Evolutionary conservation across 2,113 vertebrate genomes (phyloP), one percentile per base, ranked within the genome.

Genomic region (Eidolon helvum): DNA sequence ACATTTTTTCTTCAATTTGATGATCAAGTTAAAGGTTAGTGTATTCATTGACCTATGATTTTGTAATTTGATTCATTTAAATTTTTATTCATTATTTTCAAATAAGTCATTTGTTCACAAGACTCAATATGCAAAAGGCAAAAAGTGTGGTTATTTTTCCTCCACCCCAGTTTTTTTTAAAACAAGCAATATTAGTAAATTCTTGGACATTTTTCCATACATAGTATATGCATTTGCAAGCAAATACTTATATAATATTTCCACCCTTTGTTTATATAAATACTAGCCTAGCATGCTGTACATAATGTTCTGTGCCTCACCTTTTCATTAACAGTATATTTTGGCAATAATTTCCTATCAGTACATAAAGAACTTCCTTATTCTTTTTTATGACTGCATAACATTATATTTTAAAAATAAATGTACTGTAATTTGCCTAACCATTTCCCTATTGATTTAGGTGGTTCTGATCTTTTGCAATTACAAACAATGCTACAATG

Each of bases 81-180:
- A 35, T 50, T 91, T 92, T 24, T 92, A 22, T 71, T 72, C 8
- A 61, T 66, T 75, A 61, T 88, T 97, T 94, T 83, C 26, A 82
- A 75, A 48, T 86, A 87, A 65, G 7, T 40, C 79, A 74, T 75
- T 57, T 50, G 18, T 61, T 93, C 45, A 45, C 79, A 50, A 45
- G 30, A 4, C 45, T 84, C 3, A 40, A 45, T 53, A 92, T 68
- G 65, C 19, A 75, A 85, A 79, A 50, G 28, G 21, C 63, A 53
- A 78, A 61, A 45, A 84, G 83, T 48, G 4, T 83, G 18, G 12
- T 84, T 35, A 88, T 88, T 55, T 53, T 63, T 33, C 26, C 19
- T 87, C 38, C 38, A 84, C 1, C 4, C 12, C 26, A 43, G 16
- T 69, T 61, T 43, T 19, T 12, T n/a, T 84, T 84, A 75, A 63